Base-by-base conservation (phyloP, 1,140 invertebrate species). In the Ladona fulva region DNA sequence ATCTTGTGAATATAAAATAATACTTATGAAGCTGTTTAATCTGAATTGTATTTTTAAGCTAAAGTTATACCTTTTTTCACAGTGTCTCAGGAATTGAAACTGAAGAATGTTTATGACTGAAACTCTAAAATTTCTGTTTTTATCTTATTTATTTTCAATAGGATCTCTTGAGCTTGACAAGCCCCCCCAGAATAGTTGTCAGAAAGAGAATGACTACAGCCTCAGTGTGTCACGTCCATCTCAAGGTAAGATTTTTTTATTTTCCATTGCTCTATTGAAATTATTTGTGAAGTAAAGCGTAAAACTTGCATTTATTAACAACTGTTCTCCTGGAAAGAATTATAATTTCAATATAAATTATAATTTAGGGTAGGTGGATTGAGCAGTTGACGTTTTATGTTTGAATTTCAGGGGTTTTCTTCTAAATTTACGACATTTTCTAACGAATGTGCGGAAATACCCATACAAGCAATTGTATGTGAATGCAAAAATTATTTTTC, bases 91-190 rank as follows among this genome's bases (percentile, higher is more conserved):
- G 5, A 66, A 66, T 19, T 66, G 1, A 5, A 12, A 19, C 12
- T 6, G 1, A 22, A 66, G 16, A 16, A 6, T 66, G 3, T 22
- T 66, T 66, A 66, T 66, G 12, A 6, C 16, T 66, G 52, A 3
- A 3, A 66, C 52, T 44, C 19, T 24, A 75, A 78, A 44, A 0
- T 42, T 76, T 76, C 77, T 78, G 52, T 76, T 12, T 75, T 77
- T 16, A 11, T 25, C 6, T n/a, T 19, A 5, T 74, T 79, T 66
- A n/a, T 29, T 78, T 44, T 42, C 78, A 78, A 73, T 79, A 81
- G 86, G 92, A n/a, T 95, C 93, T 0, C 85, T 95, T 22, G 94
- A 95, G 80, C 84, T 95, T 42, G 93, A 95, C 83, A 88, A 89
- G 77, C 90, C 87, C 82, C 81, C 77, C 81, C 83, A 85, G 22